Base-by-base conservation (phyloP, 2,113 vertebrate genomes). In the Origma solitaria region DNA sequence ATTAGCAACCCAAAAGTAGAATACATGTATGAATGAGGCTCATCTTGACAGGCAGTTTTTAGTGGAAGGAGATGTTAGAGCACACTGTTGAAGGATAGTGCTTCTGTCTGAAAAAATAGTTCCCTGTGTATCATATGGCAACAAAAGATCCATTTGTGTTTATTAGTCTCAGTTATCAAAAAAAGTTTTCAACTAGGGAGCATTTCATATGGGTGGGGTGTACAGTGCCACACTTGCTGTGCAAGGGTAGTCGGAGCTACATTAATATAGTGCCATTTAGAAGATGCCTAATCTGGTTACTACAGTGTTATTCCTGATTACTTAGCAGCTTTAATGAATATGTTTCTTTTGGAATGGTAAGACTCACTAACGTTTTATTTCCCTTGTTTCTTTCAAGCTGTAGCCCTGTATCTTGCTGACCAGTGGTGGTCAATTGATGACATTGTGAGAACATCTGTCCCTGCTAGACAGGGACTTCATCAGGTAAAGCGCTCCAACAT, bases 391-490 rank as follows among this genome's bases (percentile, higher is more conserved):
- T 82, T 92, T 95, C 77, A 95, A 98, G 98, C 98, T 96, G 98
- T 98, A 82, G 99, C 98, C 33, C 97, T 99, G 75, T 99, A 98
- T 96, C 98, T 99, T 94, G 97, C 97, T 97, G 97, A 98, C 73
- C 97, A 95, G 61, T 99, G 99, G 99, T 99, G 99, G 99, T 88
- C 98, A 45, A 73, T 98, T 94, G 98, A 99, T 84, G 98, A 99
- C 70, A 97, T 99, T 94, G 95, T 99, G 86, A 98, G 92, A 97
- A 99, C 99, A 69, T 97, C 98, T 90, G 93, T 97, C 42, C 60
- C 95, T 64, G 82, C 95, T 69, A 98, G 98, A 97, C 97, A 98
- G 38, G 99, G 99, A 19, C 96, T 98, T 90, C 86, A 97, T 66
- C 92, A 98, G 98, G 99, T 99, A 98, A 94, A 78, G 45, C 6